Evolutionary conservation across 2,113 vertebrate species (phyloP), one percentile per base, ranked within the genome.

Genomic region (Lepus europaeus): DNA sequence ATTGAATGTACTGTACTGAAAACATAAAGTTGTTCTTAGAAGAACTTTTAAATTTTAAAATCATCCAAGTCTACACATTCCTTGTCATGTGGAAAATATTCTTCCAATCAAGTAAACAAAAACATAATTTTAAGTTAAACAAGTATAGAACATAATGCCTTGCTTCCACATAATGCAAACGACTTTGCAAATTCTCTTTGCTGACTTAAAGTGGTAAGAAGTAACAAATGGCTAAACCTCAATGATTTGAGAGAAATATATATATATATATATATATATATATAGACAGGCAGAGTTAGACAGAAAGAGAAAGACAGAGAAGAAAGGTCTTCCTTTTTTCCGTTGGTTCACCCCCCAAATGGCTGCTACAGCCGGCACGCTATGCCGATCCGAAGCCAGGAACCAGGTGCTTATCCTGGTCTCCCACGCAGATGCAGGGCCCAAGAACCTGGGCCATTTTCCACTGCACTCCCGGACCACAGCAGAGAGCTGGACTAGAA

Each of bases 121-220:
- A 77, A 88, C 13, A 51, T 51, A 36, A 79, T 89, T 66, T 92
- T 93, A 66, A 89, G 82, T 82, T 72, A 53, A 59, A 59, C 56
- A 59, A 59, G 56, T 9, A 63, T 5, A 66, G 11, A 77, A 8
- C 29, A 92, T 31, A 84, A 88, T 23, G 9, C 22, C 66, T 95
- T 68, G 1, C 27, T 87, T 59, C 59, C 49, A 94, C 85, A 63
- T 90, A 96, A 95, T 63, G 68, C 8, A 87, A 91, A 96, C 25
- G 29, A 97, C 23, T 59, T 74, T 90, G 16, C 66, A 96, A 92
- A 45, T 78, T 86, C 81, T 92, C 70, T 87, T 90, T 64, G 29
- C 64, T 97, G 88, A 69, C 39, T n/a, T 53, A 53, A 90, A 25
- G n/a, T 20, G 16, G 19, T 20, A 81, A 85, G 56, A 81, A 85